Conservation (phyloP, 2,113 vertebrate species). For the Hoplias malabaricus region DNA sequence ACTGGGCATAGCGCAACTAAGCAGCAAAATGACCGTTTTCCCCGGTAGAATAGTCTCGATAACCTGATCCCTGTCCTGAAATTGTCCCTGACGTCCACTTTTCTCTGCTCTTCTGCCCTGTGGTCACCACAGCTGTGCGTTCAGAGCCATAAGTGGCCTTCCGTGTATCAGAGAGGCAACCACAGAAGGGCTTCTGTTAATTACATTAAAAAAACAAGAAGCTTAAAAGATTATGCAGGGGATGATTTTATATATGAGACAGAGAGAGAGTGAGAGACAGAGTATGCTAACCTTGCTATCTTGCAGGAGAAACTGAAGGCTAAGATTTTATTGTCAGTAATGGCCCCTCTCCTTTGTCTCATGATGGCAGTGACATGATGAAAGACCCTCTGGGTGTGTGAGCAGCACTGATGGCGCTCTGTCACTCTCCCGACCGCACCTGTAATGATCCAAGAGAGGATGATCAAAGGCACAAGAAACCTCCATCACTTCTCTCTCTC, state of each 20-base stretch:
- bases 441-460: slow-evolving; percentile 4
- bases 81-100: neutral
- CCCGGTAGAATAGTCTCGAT: too few relatives aligned
- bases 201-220: slow-evolving; percentile 72
- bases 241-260: slow-evolving; percentile 58
- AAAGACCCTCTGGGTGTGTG: neutral
- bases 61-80: neutral
- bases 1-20: too few relatives aligned
- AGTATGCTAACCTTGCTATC: slow-evolving; percentile 57
- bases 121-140: neutral
- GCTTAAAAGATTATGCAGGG: slow-evolving; percentile 67
- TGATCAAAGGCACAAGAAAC: slow-evolving; percentile 25
- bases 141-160: neutral
- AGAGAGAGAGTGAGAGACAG: slow-evolving; percentile 24
- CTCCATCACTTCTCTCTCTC: neutral
- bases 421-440: slow-evolving; percentile 1
- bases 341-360: slow-evolving; percentile 51
- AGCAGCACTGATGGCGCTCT: neutral
- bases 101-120: neutral
- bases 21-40: too few relatives aligned
- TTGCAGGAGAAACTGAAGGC: slow-evolving; percentile 53
- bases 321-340: slow-evolving; percentile 46
- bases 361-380: slow-evolving; percentile 33
- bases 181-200: slow-evolving; percentile 59
- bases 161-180: neutral